These are phyloP conservation scores for Girardia tigrina DNA, from an alignment of 2,888 invertebrate genomes.

Conservation along the genomic window DNA sequence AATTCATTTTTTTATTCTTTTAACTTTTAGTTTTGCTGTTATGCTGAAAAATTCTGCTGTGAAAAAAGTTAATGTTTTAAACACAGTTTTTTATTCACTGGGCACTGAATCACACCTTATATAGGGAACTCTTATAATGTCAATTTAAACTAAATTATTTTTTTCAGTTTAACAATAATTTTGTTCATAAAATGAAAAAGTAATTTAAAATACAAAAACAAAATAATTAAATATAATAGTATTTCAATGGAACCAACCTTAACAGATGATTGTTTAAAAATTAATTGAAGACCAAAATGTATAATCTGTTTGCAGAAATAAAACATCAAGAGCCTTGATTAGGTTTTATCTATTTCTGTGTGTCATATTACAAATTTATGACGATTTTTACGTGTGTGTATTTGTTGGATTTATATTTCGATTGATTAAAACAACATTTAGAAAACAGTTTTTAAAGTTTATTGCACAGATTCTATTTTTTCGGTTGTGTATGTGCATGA, in stretches of 20 bases:
- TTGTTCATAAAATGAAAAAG: no score
- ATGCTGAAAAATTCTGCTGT: no score
- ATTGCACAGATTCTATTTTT: not conserved
- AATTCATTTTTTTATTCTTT: no score
- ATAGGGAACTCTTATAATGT: no score
- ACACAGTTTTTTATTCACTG: no score
- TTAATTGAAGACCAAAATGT: not conserved
- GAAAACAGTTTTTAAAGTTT: conserved; percentile 8
- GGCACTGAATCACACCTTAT: no score
- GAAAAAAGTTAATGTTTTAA: no score
- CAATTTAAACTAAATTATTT: no score
- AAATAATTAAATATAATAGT: not conserved
- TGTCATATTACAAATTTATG: conserved; percentile 20
- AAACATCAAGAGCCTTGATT: not conserved
- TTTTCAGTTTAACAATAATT: no score
- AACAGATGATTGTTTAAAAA: not conserved
- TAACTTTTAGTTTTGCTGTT: no score
- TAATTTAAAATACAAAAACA: not conserved
- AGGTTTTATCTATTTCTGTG: conserved; percentile 23
- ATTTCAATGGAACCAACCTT: not conserved
- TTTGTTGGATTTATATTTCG: conserved; percentile 10
- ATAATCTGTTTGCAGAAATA: not conserved
- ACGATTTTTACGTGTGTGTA: not conserved
- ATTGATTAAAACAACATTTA: conserved; percentile 20
- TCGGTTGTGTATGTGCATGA: conserved; percentile 18